Conservation (phyloP, 2,888 invertebrate species). For the Alsophila aescularia region DNA sequence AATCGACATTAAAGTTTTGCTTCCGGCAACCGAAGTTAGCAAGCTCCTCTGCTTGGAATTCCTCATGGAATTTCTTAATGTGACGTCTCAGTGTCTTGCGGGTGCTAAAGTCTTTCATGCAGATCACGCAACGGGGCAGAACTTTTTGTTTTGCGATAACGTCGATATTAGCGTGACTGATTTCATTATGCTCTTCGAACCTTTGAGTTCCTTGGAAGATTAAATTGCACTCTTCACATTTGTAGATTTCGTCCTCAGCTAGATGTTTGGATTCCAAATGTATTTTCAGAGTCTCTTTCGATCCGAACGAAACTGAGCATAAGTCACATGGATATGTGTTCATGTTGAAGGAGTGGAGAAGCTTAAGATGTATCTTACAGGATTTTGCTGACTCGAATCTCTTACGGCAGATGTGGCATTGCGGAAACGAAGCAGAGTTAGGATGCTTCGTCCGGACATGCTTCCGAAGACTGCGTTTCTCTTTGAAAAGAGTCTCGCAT, state of each 20-base stretch:
- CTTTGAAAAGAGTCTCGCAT: slow-evolving; percentile 72
- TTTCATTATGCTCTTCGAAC: slow-evolving; percentile 63
- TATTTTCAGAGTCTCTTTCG: slow-evolving; percentile 57
- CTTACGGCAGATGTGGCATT: slow-evolving; percentile 71
- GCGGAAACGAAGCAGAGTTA: slow-evolving; percentile 62
- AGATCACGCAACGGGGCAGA: slow-evolving; percentile 64
- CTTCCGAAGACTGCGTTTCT: slow-evolving; percentile 69
- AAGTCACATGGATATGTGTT: slow-evolving; percentile 67
- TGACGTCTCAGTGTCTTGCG: slow-evolving; percentile 69
- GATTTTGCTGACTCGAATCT: slow-evolving; percentile 74
- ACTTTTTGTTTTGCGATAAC: slow-evolving; percentile 48
- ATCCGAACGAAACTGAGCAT: slow-evolving; percentile 66
- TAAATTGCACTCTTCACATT: slow-evolving; percentile 69
- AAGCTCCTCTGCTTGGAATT: slow-evolving; percentile 64
- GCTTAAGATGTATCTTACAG: slow-evolving; percentile 70
- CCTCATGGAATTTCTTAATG: slow-evolving; percentile 68
- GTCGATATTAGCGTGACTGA: slow-evolving; percentile 47
- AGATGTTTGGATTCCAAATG: slow-evolving; percentile 65
- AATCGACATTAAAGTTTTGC: slow-evolving; percentile 54
- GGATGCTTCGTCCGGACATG: slow-evolving; percentile 71
- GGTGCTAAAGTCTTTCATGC: slow-evolving; percentile 73
- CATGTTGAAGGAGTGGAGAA: slow-evolving; percentile 70
- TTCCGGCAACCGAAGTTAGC: slow-evolving; percentile 55
- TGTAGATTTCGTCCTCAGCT: slow-evolving; percentile 68
- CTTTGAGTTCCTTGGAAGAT: slow-evolving; percentile 66